Percentiles rank a stretch among this genome's conserved stretches.
These are phyloP conservation scores for Plagodis pulveraria DNA, from an alignment of 2,888 invertebrate genomes.

Conservation along the genomic window DNA sequence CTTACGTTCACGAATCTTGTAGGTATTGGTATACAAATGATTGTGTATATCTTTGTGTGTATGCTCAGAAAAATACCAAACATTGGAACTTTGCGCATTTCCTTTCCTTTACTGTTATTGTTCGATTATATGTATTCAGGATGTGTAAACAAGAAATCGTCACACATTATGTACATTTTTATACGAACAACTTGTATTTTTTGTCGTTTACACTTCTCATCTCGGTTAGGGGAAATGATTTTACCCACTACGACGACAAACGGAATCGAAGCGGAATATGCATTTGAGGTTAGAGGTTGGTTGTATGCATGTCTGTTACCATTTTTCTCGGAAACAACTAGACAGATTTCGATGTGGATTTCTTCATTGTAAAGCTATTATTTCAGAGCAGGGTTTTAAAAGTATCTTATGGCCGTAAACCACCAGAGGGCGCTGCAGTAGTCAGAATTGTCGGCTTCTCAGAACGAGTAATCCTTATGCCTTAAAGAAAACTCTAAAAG, in stretches of 20 bases:
- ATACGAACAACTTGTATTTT: slow-evolving; percentile 39
- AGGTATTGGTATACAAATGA: not conserved
- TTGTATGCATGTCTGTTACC: too few relatives aligned
- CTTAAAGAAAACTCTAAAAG: too few relatives aligned
- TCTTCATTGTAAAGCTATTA: too few relatives aligned
- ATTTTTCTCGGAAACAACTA: too few relatives aligned
- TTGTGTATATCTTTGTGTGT: not conserved
- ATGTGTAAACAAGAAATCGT: slow-evolving; percentile 43
- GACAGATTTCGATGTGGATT: too few relatives aligned
- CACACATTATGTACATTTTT: slow-evolving; percentile 25
- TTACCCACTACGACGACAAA: slow-evolving; percentile 6
- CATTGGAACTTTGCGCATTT: slow-evolving; percentile 25
- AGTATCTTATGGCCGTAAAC: too few relatives aligned
- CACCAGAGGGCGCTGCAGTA: too few relatives aligned
- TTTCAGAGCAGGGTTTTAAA: too few relatives aligned
- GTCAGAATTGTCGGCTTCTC: too few relatives aligned
- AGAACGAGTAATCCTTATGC: too few relatives aligned
- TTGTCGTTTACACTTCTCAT: slow-evolving; percentile 35
- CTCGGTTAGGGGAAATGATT: slow-evolving; percentile 30
- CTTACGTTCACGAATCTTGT: too few relatives aligned
- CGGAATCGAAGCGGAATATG: not conserved
- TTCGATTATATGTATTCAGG: slow-evolving; percentile 45
- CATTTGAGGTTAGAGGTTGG: too few relatives aligned
- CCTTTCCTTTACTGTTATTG: slow-evolving; percentile 34
- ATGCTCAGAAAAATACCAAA: slow-evolving; percentile 1